A percentile compares a stretch with the other conserved stretches of the same genome.
These are phyloP conservation scores for Perizoma flavofasciatum DNA, from an alignment of 2,888 invertebrate species.

Conservation along the genomic window DNA sequence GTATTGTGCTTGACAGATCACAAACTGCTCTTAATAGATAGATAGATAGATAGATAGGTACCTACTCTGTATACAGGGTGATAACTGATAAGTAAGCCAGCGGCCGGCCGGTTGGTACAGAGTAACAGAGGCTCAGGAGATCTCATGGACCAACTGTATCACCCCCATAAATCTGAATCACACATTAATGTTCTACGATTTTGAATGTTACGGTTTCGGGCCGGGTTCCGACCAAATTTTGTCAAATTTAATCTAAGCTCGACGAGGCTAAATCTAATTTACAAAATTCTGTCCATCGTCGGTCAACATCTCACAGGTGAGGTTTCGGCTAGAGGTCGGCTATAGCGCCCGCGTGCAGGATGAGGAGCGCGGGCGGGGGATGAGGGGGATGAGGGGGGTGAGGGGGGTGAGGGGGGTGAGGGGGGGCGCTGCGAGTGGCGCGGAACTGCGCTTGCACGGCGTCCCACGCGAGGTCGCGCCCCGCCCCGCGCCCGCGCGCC, in stretches of 20 bases:
- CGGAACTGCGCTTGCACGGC: constrained; percentile 71
- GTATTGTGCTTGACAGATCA: neutral
- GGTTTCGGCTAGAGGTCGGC: constrained; percentile 51
- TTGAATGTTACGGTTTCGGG: too few relatives aligned
- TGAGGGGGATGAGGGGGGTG: constrained; percentile 48
- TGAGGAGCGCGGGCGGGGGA: constrained; percentile 62
- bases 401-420: constrained; percentile 37
- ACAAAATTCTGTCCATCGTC: neutral
- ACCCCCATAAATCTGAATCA: too few relatives aligned
- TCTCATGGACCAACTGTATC: too few relatives aligned
- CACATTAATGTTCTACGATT: too few relatives aligned
- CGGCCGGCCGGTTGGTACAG: too few relatives aligned
- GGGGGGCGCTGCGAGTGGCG: constrained; percentile 42
- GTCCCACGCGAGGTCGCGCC: constrained; percentile 63
- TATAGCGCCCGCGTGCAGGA: constrained; percentile 58
- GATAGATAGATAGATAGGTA: too few relatives aligned
- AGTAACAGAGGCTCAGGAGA: too few relatives aligned
- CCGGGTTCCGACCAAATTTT: neutral
- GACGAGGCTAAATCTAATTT: neutral
- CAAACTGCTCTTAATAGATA: neutral
- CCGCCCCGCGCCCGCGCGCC: constrained; percentile 24
- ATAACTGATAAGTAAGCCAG: too few relatives aligned
- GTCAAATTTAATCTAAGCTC: neutral
- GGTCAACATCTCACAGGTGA: too few relatives aligned
- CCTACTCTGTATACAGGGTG: too few relatives aligned